Evolutionary conservation across 2,888 invertebrate genomes (phyloP), one percentile per base, ranked within the genome.

Genomic region (Oligia latruncula): DNA sequence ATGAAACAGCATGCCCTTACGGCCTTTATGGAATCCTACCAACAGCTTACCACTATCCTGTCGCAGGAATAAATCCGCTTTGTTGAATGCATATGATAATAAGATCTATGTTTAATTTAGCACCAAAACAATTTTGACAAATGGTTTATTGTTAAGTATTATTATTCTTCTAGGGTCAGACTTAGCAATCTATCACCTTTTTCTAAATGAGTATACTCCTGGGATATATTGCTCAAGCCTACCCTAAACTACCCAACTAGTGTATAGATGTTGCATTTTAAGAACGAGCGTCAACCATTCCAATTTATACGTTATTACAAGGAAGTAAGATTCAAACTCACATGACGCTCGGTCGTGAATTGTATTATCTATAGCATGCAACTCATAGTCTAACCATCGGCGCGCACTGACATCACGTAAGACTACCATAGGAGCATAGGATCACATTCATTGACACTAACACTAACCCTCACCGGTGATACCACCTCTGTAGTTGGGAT

Each of bases 401-500:
- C 86, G 80, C 80, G 82, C 83, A 90, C 82, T 81, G 79, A 90
- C 81, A 68, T 87, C 87, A 88, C 82, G 74, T 83, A 78, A 78
- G 72, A 72, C 72, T 76, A 74, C 77, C 79, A 76, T 83, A 82
- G 79, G 80, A 64, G 62, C 82, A 72, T 84, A 77, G 70, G 85
- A 88, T 83, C 80, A 84, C 80, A 84, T 58, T 85, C 87, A 88
- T 90, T 89, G 83, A 92, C 92, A 91, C 91, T 87, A 84, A 90
- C 90, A 90, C 90, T 87, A 73, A 88, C 81, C 84, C 81, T 87
- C 78, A 83, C 83, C 70, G 82, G 80, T 85, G 82, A 78, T 9
- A 60, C 62, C 62, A 52, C 76, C 79, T 78, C 79, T 70, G 82
- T 86, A 83, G 85, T 80, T 77, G 75, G 77, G 40, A 65, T 64